Evolutionary conservation across 2,888 invertebrate genomes (phyloP).

Genomic region (Reticulitermes lucifugus): DNA sequence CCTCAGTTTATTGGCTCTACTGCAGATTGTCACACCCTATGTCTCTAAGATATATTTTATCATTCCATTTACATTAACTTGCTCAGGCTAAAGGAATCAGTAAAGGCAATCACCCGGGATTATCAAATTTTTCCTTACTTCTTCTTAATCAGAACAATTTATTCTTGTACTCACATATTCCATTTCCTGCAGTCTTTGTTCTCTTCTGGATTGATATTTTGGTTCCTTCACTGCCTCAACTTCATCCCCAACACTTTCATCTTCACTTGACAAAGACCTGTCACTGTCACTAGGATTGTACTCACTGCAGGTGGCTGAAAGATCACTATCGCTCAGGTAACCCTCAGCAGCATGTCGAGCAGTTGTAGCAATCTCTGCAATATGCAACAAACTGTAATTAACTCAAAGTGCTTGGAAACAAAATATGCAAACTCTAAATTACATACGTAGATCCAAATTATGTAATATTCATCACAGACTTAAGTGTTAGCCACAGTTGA

Average conservation of each 20-base stretch:
- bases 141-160: too few species aligned
- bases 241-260: conserved; percentile 58
- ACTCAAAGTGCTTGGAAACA: neutral
- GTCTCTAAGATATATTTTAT: too few species aligned
- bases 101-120: too few species aligned
- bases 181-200: neutral
- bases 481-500: too few species aligned
- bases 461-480: neutral
- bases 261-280: conserved; percentile 46
- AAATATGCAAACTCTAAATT: neutral
- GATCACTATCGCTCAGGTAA: conserved; percentile 58
- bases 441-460: neutral
- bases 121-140: too few species aligned
- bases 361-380: conserved; percentile 34
- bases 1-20: neutral
- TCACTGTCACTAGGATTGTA: conserved; percentile 47
- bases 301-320: conserved; percentile 54
- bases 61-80: too few species aligned
- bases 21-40: too few species aligned
- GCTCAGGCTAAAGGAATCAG: too few species aligned
- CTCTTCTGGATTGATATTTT: conserved; percentile 9
- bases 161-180: conserved; percentile 21
- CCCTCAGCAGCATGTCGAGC: neutral
- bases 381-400: conserved; percentile 11
- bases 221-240: conserved; percentile 11